Base-by-base conservation (phyloP, 2,888 invertebrate species). In the Acronicta aceris region DNA sequence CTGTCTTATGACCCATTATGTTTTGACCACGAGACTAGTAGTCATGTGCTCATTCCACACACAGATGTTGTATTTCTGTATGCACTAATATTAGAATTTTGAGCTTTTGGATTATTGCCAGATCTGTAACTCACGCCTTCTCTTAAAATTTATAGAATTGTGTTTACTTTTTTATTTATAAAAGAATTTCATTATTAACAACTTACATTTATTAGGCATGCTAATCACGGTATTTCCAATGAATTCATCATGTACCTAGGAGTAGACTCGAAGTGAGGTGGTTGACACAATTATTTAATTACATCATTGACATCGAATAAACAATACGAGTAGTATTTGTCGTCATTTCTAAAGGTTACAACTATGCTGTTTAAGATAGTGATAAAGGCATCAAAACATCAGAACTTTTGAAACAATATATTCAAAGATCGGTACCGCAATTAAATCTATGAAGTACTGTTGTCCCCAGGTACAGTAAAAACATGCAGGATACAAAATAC, bases 41-140 rank as follows among this genome's bases (percentile, higher is more conserved):
- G 86, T 94, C 93, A 93, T 93, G 93, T 91, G 94, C 90, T 84
- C 89, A 85, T 88, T 89, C 85, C 87, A 84, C 87, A 87, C 84
- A 85, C 83, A 80, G 75, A 84, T 81, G 85, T 86, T 86, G 85
- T 93, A 91, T 91, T 91, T 92, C 87, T 89, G 89, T 85, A 76
- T 86, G 83, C 78, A 87, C 92, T 94, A 94, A 90, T 93, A 90
- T 91, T 93, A 93, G 94, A 89, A 82, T 87, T 91, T 93, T 92
- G 89, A 89, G 92, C 86, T 81, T 84, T 86, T 94, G 94, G 94
- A 90, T 69, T 74, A 81, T 78, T 87, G 94, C 94, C 94, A 94
- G 83, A 67, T 61, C 74, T 74, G 83, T 78, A 79, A 71, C 79
- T 90, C 89, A 89, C 88, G 89, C 89, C 89, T 83, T 84, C 77